Percentiles rank a stretch among this genome's conserved stretches.
These are phyloP conservation scores for Labeo rohita DNA, from an alignment of 2,113 vertebrate genomes.

Conservation along the genomic window DNA sequence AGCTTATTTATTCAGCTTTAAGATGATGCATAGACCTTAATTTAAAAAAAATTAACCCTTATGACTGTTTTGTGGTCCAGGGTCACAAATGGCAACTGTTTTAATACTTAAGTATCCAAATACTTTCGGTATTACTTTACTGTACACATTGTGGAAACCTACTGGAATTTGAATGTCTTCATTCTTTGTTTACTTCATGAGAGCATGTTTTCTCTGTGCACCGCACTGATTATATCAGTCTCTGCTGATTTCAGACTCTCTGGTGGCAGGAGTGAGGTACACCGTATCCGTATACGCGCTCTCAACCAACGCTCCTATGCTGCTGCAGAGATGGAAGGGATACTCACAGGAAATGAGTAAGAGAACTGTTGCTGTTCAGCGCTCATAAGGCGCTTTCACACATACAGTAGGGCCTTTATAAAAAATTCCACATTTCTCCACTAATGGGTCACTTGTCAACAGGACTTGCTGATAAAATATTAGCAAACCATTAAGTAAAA, in stretches of 20 bases:
- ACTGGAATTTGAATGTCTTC: background rate
- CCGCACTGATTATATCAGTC: constrained; percentile 44
- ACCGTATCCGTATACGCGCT: constrained; percentile 71
- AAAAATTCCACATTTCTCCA: background rate
- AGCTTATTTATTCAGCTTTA: too few species aligned
- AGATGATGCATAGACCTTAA: too few species aligned
- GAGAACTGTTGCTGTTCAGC: background rate
- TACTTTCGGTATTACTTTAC: background rate
- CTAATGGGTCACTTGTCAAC: background rate
- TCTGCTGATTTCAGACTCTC: constrained; percentile 60
- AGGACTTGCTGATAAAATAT: background rate
- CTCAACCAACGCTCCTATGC: constrained; percentile 59
- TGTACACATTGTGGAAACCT: background rate
- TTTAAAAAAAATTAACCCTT: too few species aligned
- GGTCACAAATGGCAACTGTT: background rate
- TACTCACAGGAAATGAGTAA: constrained; percentile 73
- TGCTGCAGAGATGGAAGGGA: constrained; percentile 70
- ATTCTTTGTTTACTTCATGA: background rate
- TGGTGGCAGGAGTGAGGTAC: constrained; percentile 73
- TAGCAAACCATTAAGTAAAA: background rate
- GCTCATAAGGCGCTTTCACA: background rate
- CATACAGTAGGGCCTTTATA: background rate
- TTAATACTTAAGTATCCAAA: background rate
- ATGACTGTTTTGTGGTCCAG: too few species aligned
- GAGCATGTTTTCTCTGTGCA: background rate